Evolutionary conservation across 2,888 invertebrate genomes (phyloP).

Genomic region (Erebia epiphron): DNA sequence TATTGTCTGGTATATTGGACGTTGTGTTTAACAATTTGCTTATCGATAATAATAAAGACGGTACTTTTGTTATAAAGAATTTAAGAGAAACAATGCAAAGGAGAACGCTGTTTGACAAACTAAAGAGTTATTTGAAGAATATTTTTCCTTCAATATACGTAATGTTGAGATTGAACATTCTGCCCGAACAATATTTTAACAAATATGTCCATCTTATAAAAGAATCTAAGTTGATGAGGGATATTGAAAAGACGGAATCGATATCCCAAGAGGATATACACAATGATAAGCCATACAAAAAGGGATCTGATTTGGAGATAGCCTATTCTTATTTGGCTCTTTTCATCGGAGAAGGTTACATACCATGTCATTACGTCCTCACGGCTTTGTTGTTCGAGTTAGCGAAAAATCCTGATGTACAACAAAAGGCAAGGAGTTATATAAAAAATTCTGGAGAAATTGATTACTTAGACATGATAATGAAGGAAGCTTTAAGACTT

Average conservation of each 20-base stretch:
- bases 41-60: constrained; percentile 58
- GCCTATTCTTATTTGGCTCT: constrained; percentile 62
- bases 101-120: constrained; percentile 55
- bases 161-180: constrained; percentile 57
- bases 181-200: constrained; percentile 54
- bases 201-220: constrained; percentile 52
- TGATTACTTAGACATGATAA: constrained; percentile 61
- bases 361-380: constrained; percentile 64
- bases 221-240: constrained; percentile 57
- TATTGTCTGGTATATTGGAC: constrained; percentile 77
- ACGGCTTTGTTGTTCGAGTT: constrained; percentile 67
- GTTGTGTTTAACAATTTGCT: constrained; percentile 71
- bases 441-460: constrained; percentile 47
- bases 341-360: constrained; percentile 71
- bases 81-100: constrained; percentile 58
- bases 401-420: constrained; percentile 57
- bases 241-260: constrained; percentile 56
- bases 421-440: constrained; percentile 58
- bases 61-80: constrained; percentile 53
- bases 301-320: constrained; percentile 44
- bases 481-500: constrained; percentile 71
- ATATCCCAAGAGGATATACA: constrained; percentile 56
- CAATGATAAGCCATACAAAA: constrained; percentile 49
- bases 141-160: constrained; percentile 72
- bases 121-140: constrained; percentile 70